Evolutionary conservation across 2,797 vertebrate genomes (phyloP).

Genomic region (Hylomyscus alleni): DNA sequence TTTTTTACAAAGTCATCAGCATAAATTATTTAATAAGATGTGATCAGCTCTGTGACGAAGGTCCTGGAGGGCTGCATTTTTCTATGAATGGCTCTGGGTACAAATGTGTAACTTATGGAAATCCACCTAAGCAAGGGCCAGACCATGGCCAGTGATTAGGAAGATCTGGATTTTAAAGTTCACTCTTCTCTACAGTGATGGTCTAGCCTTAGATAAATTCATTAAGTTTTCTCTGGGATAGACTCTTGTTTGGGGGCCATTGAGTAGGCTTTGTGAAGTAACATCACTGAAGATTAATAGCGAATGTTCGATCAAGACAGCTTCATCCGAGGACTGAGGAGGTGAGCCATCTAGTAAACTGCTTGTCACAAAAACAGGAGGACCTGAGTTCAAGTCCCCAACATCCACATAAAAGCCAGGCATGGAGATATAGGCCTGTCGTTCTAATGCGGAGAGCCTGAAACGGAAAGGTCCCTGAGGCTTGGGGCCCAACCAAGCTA

Average conservation of each 20-base stretch:
- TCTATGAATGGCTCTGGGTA: neutral
- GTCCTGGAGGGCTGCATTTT: neutral
- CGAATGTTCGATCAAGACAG: neutral
- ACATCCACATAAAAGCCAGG: neutral
- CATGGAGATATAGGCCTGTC: too few species aligned
- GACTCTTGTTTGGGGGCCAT: neutral
- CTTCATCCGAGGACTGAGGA: neutral
- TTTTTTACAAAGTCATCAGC: conserved; percentile 41
- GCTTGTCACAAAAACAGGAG: neutral
- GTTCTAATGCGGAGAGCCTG: neutral
- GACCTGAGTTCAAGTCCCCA: neutral
- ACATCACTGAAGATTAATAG: neutral
- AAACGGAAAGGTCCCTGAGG: neutral
- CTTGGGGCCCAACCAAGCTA: neutral
- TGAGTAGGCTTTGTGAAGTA: neutral
- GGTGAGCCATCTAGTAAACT: neutral
- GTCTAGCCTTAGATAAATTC: neutral
- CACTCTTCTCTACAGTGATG: neutral
- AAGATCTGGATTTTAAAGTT: conserved; percentile 44
- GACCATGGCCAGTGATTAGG: neutral
- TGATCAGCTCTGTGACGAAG: neutral
- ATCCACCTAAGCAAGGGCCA: neutral
- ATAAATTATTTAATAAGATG: conserved; percentile 34
- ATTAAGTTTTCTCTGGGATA: neutral
- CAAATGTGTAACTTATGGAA: neutral